Conservation (phyloP, 92 coral and sea anemone species). For the Epizoanthus fatuus region DNA sequence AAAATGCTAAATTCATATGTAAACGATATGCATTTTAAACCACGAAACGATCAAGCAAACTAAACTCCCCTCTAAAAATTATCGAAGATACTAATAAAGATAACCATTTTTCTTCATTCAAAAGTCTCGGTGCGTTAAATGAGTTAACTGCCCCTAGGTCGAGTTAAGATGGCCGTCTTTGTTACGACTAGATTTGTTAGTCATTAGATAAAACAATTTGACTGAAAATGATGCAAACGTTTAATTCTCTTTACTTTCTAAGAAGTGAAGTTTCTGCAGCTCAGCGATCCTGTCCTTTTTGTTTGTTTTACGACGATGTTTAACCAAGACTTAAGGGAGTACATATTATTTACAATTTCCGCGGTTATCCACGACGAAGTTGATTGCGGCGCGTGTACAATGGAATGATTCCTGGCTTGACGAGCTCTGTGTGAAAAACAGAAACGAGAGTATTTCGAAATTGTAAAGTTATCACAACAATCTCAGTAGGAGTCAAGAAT, state of each 20-base stretch:
- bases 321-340: too few species aligned
- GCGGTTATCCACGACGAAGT: too few species aligned
- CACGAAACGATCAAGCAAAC: neutral
- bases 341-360: too few species aligned
- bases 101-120: neutral
- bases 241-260: too few species aligned
- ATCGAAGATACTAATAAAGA: neutral
- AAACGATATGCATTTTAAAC: neutral
- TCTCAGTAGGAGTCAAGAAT: conserved; percentile 16
- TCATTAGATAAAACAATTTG: neutral
- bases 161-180: conserved; percentile 26
- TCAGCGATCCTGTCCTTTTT: too few species aligned
- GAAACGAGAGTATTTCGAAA: neutral
- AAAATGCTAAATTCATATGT: neutral
- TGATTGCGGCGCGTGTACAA: too few species aligned
- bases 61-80: neutral
- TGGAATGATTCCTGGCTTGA: too few species aligned
- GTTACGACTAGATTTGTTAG: conserved; percentile 13
- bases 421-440: too few species aligned
- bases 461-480: neutral
- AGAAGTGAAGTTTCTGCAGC: too few species aligned
- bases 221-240: too few species aligned
- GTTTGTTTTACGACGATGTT: too few species aligned
- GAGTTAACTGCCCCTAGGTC: conserved; percentile 26
- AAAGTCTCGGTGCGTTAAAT: conserved; percentile 6